Evolutionary conservation across 2,797 vertebrate species (phyloP), one percentile per base, ranked within the genome.

Genomic region (Arctocebus calabarensis): DNA sequence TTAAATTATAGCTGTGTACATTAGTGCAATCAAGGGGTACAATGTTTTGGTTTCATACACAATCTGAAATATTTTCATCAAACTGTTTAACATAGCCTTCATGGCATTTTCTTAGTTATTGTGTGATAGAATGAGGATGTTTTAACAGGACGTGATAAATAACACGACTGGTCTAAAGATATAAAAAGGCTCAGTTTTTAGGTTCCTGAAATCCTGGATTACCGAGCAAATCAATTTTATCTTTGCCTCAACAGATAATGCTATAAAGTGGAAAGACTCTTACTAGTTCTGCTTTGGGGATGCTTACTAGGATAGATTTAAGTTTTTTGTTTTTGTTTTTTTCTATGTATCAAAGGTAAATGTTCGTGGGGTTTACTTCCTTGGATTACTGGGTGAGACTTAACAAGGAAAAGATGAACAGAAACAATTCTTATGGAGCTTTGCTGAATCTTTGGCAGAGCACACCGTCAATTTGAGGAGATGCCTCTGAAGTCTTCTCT

Each of bases 401-500:
- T 78, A 84, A 85, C 66, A 77, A 92, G 78, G 52, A 90, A 90
- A 84, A 61, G 64, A 95, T 88, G 85, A 88, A 85, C 88, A 88
- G 97, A 93, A 94, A 89, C 74, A 95, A 34, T 90, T 94, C 91
- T 84, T 73, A 27, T 0, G 1, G 78, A 94, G 78, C 34, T 92
- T 86, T 73, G 45, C 71, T 32, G 43, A 88, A 32, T 84, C 59
- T 86, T 81, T 88, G 22, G 64, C 40, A 85, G 83, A 86, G 9
- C 20, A 16, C 48, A 34, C 7, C 83, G 59, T 91, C 92, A 91
- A 70, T 92, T 74, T 3, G 32, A 94, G 64, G 52, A 88, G 32
- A 64, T n/a, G 52, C 62, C 61, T 96, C 78, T 83, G 59, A 90
- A 73, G 88, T 61, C 71, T 90, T 93, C 64, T 29, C 48, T 84